These are phyloP conservation scores for Pluvialis apricaria DNA, from an alignment of 2,113 vertebrate species.

Conservation along the genomic window DNA sequence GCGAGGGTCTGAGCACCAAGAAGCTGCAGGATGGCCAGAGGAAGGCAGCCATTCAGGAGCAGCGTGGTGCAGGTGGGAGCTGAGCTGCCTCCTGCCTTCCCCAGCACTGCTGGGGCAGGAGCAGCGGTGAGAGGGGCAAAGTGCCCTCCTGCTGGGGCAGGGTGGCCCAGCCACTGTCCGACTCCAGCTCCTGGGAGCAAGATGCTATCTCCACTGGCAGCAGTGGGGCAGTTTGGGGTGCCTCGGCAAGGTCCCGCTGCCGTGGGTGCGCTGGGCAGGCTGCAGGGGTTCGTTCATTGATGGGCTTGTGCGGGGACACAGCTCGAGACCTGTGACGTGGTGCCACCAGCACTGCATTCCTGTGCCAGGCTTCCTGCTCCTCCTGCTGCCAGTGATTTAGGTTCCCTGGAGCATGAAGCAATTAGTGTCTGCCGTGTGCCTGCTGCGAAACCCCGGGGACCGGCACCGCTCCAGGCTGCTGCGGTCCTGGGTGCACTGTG, in stretches of 20 bases:
- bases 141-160: neutral
- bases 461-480: neutral
- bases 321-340: neutral
- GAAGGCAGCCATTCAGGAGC: neutral
- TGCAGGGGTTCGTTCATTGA: neutral
- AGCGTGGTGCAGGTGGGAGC: neutral
- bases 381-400: neutral
- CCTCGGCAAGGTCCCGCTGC: too few relatives aligned
- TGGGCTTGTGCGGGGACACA: rapidly evolving
- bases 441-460: neutral
- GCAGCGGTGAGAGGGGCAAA: neutral
- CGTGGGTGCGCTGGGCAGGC: neutral
- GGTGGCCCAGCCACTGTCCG: rapidly evolving
- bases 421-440: neutral
- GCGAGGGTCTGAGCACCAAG: neutral
- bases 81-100: neutral
- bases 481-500: neutral
- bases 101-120: neutral
- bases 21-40: neutral
- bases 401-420: neutral
- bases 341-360: neutral
- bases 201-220: neutral
- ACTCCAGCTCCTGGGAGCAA: neutral
- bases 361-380: neutral
- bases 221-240: neutral